These are phyloP conservation scores for Morinoia aosen DNA, from an alignment of 2,888 invertebrate species.

Conservation along the genomic window DNA sequence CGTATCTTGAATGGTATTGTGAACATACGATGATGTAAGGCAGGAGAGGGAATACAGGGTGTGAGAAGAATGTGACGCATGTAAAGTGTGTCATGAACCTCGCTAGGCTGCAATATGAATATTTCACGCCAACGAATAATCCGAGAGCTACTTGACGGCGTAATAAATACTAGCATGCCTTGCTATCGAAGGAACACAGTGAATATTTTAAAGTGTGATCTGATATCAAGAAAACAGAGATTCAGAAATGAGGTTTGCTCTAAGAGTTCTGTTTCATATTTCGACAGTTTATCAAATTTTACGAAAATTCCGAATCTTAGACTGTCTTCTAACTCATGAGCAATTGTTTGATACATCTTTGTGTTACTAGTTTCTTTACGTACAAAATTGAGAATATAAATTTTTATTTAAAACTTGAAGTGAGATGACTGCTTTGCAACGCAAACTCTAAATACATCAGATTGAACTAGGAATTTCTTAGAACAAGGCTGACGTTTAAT, in stretches of 20 bases:
- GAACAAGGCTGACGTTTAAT: neutral
- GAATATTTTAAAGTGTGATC: neutral
- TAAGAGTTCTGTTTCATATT: neutral
- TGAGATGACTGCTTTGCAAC: neutral
- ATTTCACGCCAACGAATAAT: neutral
- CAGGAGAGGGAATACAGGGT: neutral
- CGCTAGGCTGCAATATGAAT: neutral
- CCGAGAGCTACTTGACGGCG: neutral
- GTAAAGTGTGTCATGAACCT: neutral
- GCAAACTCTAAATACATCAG: neutral
- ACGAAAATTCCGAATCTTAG: no score
- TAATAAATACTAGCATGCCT: neutral
- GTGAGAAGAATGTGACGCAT: neutral
- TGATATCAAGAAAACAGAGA: neutral
- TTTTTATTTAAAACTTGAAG: neutral
- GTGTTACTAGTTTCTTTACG: neutral
- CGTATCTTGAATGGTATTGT: neutral
- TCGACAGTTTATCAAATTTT: neutral
- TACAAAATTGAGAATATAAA: neutral
- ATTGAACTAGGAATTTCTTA: neutral
- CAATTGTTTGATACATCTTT: neutral
- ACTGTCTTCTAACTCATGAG: neutral
- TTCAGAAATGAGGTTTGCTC: neutral
- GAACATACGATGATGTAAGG: neutral
- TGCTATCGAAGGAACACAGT: neutral